Evolutionary conservation across 2,113 vertebrate genomes (phyloP), one percentile per base, ranked within the genome.

Genomic region (Leptosomus discolor): DNA sequence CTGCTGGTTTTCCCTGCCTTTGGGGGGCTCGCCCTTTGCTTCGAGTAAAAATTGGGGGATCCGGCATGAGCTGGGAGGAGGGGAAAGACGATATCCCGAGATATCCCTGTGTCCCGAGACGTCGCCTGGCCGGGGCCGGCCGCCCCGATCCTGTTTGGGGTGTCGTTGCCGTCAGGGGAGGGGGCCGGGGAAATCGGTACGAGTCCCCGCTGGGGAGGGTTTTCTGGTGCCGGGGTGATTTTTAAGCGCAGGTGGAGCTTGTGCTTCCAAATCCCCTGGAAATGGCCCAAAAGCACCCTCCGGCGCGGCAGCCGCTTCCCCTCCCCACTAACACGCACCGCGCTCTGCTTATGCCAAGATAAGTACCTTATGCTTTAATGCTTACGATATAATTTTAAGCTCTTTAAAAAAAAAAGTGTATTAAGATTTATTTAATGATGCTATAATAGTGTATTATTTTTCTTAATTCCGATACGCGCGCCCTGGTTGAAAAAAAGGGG

Each of bases 351-450:
- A 81, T 63, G 85, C 81, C 87, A 79, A 89, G 95, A 97, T 74
- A 94, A 50, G 87, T 95, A 91, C 68, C 85, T 94, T 89, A 54
- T 29, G 92, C 97, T 97, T 96, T 94, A 92, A 96, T 68, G 85
- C 97, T 98, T 86, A 97, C 32, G 3, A 57, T 90, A 78, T 90
- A 61, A 30, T 96, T 95, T 94, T 91, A 95, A 79, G 77, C 97
- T 98, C 97, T 97, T 97, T 84, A 82, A 41, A 46, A 36, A 80
- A 77, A 65, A 23, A 54, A 88, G 71, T 77, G 95, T 94, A 94
- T 94, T 87, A 90, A 71, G 83, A 88, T 95, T 97, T 90, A 94
- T 94, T 95, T 96, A 91, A 96, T 87, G 96, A 94, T 63, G 95
- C 92, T 95, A 46, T 94, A 73, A 86, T 84, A 92, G 82, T 81